Conservation (phyloP, 1,140 invertebrate species). For the Apocrypta bakeri region DNA sequence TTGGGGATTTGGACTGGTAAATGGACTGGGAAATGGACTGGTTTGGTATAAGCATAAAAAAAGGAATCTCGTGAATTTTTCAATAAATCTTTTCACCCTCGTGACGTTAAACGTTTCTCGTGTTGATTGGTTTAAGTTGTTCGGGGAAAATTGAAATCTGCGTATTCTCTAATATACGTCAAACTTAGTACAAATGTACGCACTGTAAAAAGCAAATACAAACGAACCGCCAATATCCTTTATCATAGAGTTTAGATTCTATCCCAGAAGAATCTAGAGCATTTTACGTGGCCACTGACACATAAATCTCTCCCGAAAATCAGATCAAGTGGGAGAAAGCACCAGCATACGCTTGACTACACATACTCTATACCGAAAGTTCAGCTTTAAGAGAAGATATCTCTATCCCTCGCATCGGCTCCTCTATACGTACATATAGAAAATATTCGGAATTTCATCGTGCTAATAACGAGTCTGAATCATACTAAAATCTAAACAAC, state of each 20-base stretch:
- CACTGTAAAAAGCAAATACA: too few species aligned
- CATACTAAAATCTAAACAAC: not conserved
- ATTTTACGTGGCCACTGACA: not conserved
- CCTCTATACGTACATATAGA: not conserved
- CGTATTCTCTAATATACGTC: too few species aligned
- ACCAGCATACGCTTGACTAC: not conserved
- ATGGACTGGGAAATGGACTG: too few species aligned
- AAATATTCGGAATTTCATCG: not conserved
- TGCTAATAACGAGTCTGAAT: not conserved
- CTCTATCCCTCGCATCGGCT: not conserved
- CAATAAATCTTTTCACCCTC: not conserved
- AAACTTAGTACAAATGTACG: too few species aligned
- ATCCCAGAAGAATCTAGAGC: too few species aligned
- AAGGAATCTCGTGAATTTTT: not conserved
- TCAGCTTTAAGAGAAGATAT: not conserved
- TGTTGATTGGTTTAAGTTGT: too few species aligned
- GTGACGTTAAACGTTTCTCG: too few species aligned
- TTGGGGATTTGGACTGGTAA: too few species aligned
- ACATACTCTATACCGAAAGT: not conserved
- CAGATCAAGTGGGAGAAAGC: not conserved
- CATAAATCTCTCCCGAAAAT: not conserved
- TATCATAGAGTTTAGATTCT: too few species aligned
- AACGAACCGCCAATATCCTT: too few species aligned
- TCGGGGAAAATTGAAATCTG: too few species aligned
- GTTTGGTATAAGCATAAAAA: too few species aligned